These are phyloP conservation scores for Cinclus mexicanus DNA, from an alignment of 2,113 vertebrate species.

Conservation along the genomic window DNA sequence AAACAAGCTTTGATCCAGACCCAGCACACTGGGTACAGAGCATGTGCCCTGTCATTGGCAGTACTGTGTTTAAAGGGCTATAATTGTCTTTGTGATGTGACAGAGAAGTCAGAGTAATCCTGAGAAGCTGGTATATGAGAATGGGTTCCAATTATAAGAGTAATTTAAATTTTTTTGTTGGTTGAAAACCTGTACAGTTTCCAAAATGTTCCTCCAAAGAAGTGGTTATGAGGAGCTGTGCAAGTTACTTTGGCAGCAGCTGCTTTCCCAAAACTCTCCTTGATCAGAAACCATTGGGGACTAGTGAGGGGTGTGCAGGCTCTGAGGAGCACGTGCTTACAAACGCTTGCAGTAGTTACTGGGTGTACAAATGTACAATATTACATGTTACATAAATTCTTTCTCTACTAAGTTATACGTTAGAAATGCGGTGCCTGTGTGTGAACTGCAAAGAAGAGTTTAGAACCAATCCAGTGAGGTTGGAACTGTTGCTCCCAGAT, in stretches of 20 bases:
- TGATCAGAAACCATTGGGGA: neutral
- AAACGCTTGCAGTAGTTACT: neutral
- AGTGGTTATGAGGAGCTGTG: neutral
- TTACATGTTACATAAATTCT: neutral
- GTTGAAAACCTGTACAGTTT: neutral
- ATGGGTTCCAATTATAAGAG: neutral
- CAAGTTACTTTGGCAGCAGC: neutral
- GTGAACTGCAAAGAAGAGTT: neutral
- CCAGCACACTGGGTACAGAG: neutral
- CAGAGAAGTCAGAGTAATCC: neutral
- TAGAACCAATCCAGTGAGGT: neutral
- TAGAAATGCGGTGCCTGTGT: neutral
- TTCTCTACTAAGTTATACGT: accelerated
- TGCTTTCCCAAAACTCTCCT: neutral
- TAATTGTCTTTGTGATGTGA: neutral
- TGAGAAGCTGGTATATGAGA: neutral
- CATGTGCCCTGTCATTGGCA: neutral
- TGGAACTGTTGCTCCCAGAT: neutral
- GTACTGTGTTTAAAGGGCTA: neutral
- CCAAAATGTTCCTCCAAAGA: neutral
- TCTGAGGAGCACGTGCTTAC: neutral
- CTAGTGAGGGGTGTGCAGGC: neutral
- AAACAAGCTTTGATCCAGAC: neutral
- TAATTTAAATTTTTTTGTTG: neutral
- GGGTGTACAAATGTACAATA: neutral